phyloP scores from a whole-genome alignment of 1,140 invertebrate genomes.

The Pogonomyrmex californicus region DNA sequence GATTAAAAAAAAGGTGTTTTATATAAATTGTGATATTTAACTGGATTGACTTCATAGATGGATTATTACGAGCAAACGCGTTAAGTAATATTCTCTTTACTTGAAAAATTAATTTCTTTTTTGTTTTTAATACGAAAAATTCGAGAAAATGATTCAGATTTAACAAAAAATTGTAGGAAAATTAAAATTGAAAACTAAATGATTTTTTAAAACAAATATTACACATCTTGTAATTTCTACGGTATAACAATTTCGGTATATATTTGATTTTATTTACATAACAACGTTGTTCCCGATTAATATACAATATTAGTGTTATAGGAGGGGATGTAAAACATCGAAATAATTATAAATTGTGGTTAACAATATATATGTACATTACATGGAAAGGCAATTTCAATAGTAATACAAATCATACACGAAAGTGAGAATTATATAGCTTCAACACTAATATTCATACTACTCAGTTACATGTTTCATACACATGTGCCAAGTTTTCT shows the following conservation, averaged over 20 bases:
- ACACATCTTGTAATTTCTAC: neutral
- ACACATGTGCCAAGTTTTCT: slow-evolving; percentile 24
- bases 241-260: neutral
- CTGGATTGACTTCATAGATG: neutral
- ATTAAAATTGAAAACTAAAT: neutral
- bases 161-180: neutral
- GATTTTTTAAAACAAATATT: slow-evolving; percentile 4
- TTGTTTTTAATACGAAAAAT: neutral
- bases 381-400: slow-evolving; percentile 22
- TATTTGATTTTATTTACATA: slow-evolving; percentile 43
- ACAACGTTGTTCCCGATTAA: slow-evolving; percentile 11
- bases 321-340: neutral
- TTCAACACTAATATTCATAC: slow-evolving; percentile 31
- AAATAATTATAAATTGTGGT: slow-evolving; percentile 22
- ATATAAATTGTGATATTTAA: neutral
- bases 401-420: slow-evolving; percentile 26
- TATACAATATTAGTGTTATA: slow-evolving; percentile 29
- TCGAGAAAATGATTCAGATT: neutral
- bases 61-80: neutral
- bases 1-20: neutral
- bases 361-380: slow-evolving; percentile 33
- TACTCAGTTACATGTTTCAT: slow-evolving; percentile 43
- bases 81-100: neutral
- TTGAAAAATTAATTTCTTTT: neutral
- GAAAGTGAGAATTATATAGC: slow-evolving; percentile 19